phyloP scores from a whole-genome alignment of 2,797 vertebrate species.

The Euthynnus affinis region DNA sequence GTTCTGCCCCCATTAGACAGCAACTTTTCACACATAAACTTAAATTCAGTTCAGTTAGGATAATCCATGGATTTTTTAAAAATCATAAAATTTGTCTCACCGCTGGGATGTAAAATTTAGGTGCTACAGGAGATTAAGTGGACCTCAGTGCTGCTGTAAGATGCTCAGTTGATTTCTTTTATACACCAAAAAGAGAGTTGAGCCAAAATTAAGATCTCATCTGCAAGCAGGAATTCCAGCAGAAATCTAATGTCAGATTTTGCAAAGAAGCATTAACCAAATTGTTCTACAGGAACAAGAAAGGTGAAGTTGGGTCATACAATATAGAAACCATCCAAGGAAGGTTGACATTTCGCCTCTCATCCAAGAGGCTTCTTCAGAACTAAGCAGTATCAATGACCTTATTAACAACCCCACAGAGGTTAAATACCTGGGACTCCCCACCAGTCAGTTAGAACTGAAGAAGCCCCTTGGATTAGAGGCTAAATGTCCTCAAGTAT shows the following conservation, averaged over 20 bases:
- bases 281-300: not conserved
- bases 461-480: too few relatives aligned
- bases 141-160: not conserved
- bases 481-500: not conserved
- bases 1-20: too few relatives aligned
- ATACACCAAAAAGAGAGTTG: not conserved
- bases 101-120: not conserved
- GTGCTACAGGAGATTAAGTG: slow-evolving; percentile 9
- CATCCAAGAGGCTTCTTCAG: too few relatives aligned
- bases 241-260: not conserved
- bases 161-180: not conserved
- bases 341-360: too few relatives aligned
- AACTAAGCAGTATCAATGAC: too few relatives aligned
- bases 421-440: too few relatives aligned
- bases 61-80: too few relatives aligned
- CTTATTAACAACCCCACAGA: too few relatives aligned
- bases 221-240: not conserved
- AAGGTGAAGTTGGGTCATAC: not conserved
- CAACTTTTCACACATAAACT: too few relatives aligned
- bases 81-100: not conserved
- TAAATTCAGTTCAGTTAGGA: too few relatives aligned
- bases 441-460: too few relatives aligned
- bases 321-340: too few relatives aligned
- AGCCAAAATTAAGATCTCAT: not conserved
- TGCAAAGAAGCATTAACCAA: not conserved